Base-by-base conservation (phyloP, 2,113 vertebrate genomes). In the Nothoprocta perdicaria region DNA sequence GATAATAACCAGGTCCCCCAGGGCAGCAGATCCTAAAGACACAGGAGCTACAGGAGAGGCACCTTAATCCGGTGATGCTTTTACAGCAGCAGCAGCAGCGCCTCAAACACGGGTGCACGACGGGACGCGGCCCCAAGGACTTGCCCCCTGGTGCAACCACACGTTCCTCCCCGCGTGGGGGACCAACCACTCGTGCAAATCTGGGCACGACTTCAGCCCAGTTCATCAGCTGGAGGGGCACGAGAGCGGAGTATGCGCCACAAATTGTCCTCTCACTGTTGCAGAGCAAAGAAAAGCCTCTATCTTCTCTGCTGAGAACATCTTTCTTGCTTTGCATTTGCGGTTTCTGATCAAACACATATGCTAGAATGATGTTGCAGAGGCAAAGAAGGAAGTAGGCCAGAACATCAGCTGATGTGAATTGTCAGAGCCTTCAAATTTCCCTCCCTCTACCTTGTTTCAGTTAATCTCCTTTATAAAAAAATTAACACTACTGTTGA, bases 1-100 rank as follows among this genome's bases (percentile, higher is more conserved):
- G 81, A 58, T 62, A 79, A 94, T 69, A 58, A 88, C 48, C 67
- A 89, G 84, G 12, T 89, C 88, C 95, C 38, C 4, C 33, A 90
- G 93, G 26, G 84, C 84, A 92, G 8, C 55, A 71, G 41, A 21
- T 84, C 27, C 78, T 89, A 24, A 23, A 79, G 53, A 66, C 63
- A 43, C 58, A 38, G 35, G 35, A 38, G 35, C 35, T 38, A 38
- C 46, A n/a, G 12, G 40, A 19, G 41, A 38, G 7, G 35, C 35
- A 8, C 68, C 18, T 80, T 73, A 76, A 65, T 21, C 66, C 2
- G 38, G 82, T 80, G 50, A 43, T 45, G 86, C 53, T 84, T 76
- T 38, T 55, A 50, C 69, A 79, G 60, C 38, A 50, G 52, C 69
- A 79, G 60, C 38, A 50, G 52, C 41, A 89, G 40, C 23, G 19